Percentiles rank a stretch among this genome's conserved stretches.
Conservation (phyloP, 2,797 vertebrate species). For the Danionella dracula region DNA sequence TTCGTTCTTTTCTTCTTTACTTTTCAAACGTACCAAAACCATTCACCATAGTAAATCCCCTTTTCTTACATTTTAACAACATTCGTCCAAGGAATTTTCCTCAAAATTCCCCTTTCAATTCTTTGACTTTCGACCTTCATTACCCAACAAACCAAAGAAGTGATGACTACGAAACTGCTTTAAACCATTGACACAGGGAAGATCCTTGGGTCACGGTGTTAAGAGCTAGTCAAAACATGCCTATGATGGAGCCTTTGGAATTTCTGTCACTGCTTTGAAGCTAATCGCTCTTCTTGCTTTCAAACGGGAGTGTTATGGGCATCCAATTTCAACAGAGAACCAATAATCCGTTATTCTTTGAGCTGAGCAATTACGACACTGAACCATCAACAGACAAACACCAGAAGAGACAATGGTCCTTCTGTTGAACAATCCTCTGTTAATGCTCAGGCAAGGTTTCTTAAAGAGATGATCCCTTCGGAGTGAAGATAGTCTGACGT, state of each 20-base stretch:
- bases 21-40: conserved; percentile 19
- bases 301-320: background rate
- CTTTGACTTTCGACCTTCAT: background rate
- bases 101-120: conserved; percentile 22
- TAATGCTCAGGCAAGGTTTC: conserved; percentile 27
- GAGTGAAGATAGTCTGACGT: conserved; percentile 59
- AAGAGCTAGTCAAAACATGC: conserved; percentile 21
- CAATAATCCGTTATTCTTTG: conserved; percentile 9
- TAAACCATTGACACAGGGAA: background rate
- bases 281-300: conserved; percentile 51
- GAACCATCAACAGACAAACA: conserved; percentile 22
- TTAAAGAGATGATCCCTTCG: too few relatives aligned
- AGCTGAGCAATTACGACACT: conserved; percentile 15
- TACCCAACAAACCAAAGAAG: background rate
- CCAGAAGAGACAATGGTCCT: background rate
- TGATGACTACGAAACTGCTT: conserved; percentile 17
- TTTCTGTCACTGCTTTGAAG: conserved; percentile 56
- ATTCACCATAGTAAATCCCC: conserved; percentile 22
- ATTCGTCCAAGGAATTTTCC: too few relatives aligned
- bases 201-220: background rate
- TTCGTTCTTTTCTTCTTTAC: conserved; percentile 3
- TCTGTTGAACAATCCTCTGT: conserved; percentile 16
- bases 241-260: conserved; percentile 53
- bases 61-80: too few relatives aligned
- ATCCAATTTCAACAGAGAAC: conserved; percentile 20